Percentiles rank a stretch among this genome's conserved stretches.
phyloP scores from a whole-genome alignment of 2,113 vertebrate species.

The Lampris incognitus region DNA sequence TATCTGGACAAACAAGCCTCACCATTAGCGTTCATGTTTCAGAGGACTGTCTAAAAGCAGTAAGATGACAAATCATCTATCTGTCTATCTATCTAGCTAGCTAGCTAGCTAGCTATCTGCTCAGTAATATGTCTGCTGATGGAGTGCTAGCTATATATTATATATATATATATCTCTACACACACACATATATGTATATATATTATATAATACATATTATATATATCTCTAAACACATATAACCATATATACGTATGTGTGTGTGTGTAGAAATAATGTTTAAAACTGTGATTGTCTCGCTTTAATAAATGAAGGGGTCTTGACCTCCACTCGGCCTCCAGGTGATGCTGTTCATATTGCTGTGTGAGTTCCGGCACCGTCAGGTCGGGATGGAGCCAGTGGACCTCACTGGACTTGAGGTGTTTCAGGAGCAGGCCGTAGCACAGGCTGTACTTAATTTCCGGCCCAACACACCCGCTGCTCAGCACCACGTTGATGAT shows the following conservation, averaged over 20 bases:
- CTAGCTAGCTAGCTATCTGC: too few species aligned
- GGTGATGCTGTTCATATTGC: constrained; percentile 90
- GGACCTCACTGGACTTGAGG: constrained; percentile 90
- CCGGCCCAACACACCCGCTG: constrained; percentile 91
- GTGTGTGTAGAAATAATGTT: too few species aligned
- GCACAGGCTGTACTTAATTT: constrained; percentile 84
- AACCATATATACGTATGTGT: too few species aligned
- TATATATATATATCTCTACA: too few species aligned
- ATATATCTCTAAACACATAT: too few species aligned
- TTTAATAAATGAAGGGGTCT: not conserved
- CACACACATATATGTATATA: too few species aligned
- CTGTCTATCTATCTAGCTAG: too few species aligned
- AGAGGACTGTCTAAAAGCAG: not conserved
- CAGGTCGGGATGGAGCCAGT: constrained; percentile 92
- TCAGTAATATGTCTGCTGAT: too few species aligned
- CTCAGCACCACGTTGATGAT: constrained; percentile 87
- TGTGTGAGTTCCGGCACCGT: constrained; percentile 88
- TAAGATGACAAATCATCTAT: not conserved
- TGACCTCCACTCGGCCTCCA: constrained; percentile 96
- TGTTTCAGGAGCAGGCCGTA: constrained; percentile 94
- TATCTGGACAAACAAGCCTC: constrained; percentile 81
- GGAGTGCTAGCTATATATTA: too few species aligned
- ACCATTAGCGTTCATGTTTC: not conserved
- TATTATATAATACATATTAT: too few species aligned
- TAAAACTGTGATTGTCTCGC: too few species aligned